Base-by-base conservation (phyloP, 30 jellyfish, hydroid and myxozoan species). In the Calvadosia cruxmelitensis region DNA sequence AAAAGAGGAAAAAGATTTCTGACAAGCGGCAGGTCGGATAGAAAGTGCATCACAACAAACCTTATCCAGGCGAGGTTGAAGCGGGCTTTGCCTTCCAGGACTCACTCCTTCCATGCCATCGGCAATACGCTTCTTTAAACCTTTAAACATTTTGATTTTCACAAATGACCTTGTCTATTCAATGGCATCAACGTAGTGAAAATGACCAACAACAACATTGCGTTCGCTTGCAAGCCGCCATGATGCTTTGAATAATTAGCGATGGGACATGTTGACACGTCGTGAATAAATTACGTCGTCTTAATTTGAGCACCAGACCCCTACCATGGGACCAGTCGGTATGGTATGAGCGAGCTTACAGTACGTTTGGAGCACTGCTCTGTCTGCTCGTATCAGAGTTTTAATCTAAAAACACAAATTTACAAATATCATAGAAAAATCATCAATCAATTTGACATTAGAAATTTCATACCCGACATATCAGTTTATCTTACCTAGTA, bases 61-160 rank as follows among this genome's bases (percentile, higher is more conserved):
- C 84, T 61, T 92, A 36, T 49, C 74, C 26, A 69, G 30, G 32
- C 75, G 69, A 49, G 88, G 86, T 35, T 85, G 66, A 31, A 87
- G 68, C 0, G 96, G 96, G 31, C 94, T 79, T 72, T 87, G 96
- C 77, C 94, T 72, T 12, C 96, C 96, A 7, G 96, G 94, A 51
- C 96, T 87, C 27, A 87, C 96, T n/a, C 96, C 96, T 67, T 87
- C 96, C 33, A 78, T 85, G 29, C 96, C 96, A 36, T 88, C 80
- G 10, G 96, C 96, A 65, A 87, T 87, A 72, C 79, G 79, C 73
- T 87, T 86, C 50, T 87, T 87, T n/a, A 87, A 73, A 20, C 77
- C 64, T 29, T 80, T 79, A 42, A 87, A 87, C 96, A 87, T 87
- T 24, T 27, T 0, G 16, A 42, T 29, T 5, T 42, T 5, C 20